Conservation (phyloP, 2,113 vertebrate genomes). For the Propithecus coquereli region DNA sequence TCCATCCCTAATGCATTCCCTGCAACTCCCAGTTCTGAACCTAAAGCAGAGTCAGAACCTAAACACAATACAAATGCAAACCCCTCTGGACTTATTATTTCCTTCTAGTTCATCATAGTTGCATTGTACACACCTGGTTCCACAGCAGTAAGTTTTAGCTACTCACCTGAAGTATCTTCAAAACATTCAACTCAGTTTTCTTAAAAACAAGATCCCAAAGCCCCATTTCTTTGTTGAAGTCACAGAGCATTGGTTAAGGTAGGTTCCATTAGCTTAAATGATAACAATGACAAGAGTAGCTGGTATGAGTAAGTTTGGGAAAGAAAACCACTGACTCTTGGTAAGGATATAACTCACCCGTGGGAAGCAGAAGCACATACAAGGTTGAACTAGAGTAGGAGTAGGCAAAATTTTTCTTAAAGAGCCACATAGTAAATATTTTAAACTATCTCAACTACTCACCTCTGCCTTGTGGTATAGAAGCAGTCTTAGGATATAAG, state of each 20-base stretch:
- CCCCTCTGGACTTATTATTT: neutral
- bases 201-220: neutral
- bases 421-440: neutral
- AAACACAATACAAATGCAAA: neutral
- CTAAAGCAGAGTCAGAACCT: neutral
- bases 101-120: neutral
- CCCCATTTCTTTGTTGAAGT: neutral
- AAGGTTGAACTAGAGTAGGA: neutral
- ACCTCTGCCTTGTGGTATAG: neutral
- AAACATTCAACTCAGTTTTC: neutral
- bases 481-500: neutral
- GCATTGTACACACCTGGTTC: neutral
- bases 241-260: neutral
- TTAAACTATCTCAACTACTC: neutral
- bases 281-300: neutral
- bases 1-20: neutral
- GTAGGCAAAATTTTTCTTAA: neutral
- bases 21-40: neutral
- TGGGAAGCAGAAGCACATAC: neutral
- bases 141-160: neutral
- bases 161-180: neutral
- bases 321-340: neutral
- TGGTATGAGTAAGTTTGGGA: neutral
- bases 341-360: neutral
- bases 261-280: neutral